Conservation (phyloP, 2,113 vertebrate genomes). For the Eclectus roratus region DNA sequence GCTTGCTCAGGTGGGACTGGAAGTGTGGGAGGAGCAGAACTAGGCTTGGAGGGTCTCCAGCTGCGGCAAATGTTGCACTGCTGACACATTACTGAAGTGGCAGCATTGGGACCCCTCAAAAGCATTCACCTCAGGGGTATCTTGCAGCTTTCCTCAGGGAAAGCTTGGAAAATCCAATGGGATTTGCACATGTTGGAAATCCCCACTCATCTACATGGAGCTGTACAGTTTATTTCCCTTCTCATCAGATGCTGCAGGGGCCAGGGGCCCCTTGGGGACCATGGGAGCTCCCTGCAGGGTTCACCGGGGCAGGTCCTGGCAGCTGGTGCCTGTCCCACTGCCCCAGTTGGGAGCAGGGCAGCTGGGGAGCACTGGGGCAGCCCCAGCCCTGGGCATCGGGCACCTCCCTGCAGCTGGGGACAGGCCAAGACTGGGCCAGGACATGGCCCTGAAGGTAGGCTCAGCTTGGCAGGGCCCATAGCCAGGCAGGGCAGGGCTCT, state of each 20-base stretch:
- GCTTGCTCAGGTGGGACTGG: background rate
- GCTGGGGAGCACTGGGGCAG: rapidly evolving
- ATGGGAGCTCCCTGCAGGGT: background rate
- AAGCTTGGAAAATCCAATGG: background rate
- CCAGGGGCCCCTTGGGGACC: no score
- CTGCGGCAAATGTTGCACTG: background rate
- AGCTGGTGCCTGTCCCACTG: background rate
- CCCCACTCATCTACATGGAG: background rate
- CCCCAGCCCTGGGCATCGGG: background rate
- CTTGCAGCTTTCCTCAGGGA: background rate
- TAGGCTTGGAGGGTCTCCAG: background rate
- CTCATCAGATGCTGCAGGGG: background rate
- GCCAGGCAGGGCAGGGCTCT: background rate
- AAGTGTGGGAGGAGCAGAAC: background rate
- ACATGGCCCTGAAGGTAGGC: no score
- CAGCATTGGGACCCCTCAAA: background rate
- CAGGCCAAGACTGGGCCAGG: background rate
- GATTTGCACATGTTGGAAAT: background rate
- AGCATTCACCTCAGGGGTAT: rapidly evolving
- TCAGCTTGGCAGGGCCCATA: background rate
- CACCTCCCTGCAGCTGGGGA: background rate
- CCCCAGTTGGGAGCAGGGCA: background rate
- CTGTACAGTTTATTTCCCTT: background rate
- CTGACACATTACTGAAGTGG: rapidly evolving
- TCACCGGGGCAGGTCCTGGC: background rate